Percentiles rank a stretch among this genome's conserved stretches.
Conservation (phyloP, 2,888 invertebrate species). For the Nephrotoma guestfalica region DNA sequence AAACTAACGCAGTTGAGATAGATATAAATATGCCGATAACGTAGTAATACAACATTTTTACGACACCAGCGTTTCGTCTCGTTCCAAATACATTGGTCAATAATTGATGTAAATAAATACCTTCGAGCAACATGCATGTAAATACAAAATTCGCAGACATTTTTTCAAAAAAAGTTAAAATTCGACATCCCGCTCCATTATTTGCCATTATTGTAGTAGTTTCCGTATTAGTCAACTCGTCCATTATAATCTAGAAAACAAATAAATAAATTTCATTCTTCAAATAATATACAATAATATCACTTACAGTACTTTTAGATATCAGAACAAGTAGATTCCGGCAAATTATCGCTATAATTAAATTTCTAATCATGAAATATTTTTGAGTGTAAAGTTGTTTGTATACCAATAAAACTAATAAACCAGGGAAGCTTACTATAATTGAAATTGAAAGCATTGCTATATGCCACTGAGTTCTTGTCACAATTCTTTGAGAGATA, state of each 20-base stretch:
- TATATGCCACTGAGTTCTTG: conserved; percentile 40
- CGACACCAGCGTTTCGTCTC: conserved; percentile 22
- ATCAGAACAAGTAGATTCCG: conserved; percentile 42
- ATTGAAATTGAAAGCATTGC: conserved; percentile 37
- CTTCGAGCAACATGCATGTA: conserved; percentile 53
- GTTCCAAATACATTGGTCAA: conserved; percentile 48
- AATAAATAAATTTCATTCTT: background rate
- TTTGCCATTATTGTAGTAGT: conserved; percentile 34
- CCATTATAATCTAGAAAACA: conserved; percentile 27
- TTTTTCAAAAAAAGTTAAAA: conserved; percentile 40
- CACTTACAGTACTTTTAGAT: conserved; percentile 32
- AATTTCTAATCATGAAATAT: conserved; percentile 42
- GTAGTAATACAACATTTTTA: conserved; percentile 36
- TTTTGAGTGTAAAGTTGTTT: conserved; percentile 38
- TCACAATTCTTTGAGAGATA: conserved; percentile 36
- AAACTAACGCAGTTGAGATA: conserved; percentile 37
- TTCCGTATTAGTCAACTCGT: conserved; percentile 34
- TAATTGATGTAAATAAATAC: conserved; percentile 47
- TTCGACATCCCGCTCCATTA: conserved; percentile 38
- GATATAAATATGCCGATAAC: conserved; percentile 36
- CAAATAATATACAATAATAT: background rate
- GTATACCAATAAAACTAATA: conserved; percentile 40
- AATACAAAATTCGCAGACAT: conserved; percentile 44
- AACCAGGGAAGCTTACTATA: conserved; percentile 39
- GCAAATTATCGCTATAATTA: conserved; percentile 41